Conservation (phyloP, 2,113 vertebrate genomes). For the Indicator indicator region DNA sequence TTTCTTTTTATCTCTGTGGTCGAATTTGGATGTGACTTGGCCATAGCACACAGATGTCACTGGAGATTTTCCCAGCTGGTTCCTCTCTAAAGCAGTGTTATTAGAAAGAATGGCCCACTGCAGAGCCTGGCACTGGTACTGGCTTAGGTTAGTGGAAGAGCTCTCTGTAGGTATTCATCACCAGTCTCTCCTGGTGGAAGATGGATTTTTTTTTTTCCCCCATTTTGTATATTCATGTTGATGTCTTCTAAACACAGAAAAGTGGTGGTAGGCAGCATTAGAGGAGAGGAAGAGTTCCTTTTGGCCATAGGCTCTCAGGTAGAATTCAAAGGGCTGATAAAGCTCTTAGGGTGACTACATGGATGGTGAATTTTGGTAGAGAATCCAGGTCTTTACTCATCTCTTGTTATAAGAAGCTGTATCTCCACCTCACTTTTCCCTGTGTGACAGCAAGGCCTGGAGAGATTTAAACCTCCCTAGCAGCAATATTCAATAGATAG, state of each 20-base stretch:
- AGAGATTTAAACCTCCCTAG: not conserved
- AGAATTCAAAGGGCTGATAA: not conserved
- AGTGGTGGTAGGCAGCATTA: not conserved
- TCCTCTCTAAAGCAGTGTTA: not conserved
- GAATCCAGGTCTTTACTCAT: not conserved
- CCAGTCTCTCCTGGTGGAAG: accelerated
- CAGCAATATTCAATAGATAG: not conserved
- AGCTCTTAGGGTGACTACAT: not conserved
- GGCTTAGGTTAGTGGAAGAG: not conserved
- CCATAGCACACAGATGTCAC: not conserved
- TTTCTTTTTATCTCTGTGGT: not conserved
- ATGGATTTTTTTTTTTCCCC: not conserved
- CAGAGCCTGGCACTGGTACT: not conserved
- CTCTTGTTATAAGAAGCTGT: not conserved
- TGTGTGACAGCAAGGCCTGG: accelerated
- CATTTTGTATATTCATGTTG: not conserved
- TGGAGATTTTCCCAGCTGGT: not conserved
- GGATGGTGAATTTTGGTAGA: not conserved
- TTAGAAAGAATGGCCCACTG: not conserved
- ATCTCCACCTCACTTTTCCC: not conserved
- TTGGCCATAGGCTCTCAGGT: not conserved
- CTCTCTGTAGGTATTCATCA: not conserved
- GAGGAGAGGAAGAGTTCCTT: not conserved
- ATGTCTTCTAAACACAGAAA: not conserved
- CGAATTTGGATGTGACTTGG: constrained; percentile 16